Conservation (phyloP, 2,113 vertebrate species). For the Spermophilus dauricus region DNA sequence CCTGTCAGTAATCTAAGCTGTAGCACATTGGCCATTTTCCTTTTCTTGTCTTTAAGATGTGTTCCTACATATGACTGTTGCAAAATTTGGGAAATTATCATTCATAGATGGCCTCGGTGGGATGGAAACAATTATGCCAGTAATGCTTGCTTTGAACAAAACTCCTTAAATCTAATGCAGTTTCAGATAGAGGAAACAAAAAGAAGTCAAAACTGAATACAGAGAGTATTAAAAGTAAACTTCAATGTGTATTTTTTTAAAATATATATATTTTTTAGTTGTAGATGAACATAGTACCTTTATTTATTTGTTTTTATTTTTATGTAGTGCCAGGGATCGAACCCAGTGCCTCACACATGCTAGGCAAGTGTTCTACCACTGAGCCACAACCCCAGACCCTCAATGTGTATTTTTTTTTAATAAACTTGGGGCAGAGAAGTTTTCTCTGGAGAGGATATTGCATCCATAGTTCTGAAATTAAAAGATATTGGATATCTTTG, state of each 20-base stretch:
- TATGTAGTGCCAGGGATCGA: no score
- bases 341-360: no score
- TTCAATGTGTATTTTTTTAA: background rate
- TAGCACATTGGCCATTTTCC: background rate
- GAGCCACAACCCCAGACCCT: no score
- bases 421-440: background rate
- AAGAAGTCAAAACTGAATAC: background rate
- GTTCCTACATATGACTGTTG: background rate
- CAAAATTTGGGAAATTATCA: background rate
- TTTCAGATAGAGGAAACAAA: background rate
- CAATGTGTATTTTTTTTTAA: background rate
- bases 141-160: background rate
- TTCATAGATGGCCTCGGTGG: background rate
- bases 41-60: background rate
- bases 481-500: background rate
- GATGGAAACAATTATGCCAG: background rate
- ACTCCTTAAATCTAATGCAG: background rate
- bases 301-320: no score
- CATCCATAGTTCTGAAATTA: background rate
- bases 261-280: no score
- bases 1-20: background rate
- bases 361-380: no score
- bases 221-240: background rate
- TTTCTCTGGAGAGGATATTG: background rate
- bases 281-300: no score